Percentiles rank a stretch among this genome's conserved stretches.
phyloP scores from a whole-genome alignment of 2,113 vertebrate genomes.

The Gasterosteus aculeatus region DNA sequence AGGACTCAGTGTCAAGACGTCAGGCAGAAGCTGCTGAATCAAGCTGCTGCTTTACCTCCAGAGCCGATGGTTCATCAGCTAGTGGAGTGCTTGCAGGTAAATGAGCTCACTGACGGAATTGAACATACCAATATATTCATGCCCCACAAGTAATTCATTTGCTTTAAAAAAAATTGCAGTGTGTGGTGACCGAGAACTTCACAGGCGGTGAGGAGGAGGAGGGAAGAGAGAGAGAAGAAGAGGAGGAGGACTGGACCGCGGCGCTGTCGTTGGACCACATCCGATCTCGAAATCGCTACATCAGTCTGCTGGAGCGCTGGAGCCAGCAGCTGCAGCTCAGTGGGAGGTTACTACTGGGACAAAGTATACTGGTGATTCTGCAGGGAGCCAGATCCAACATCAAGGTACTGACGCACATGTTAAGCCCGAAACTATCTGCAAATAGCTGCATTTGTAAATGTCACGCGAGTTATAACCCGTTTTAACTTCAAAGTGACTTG shows the following conservation, averaged over 20 bases:
- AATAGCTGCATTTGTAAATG: neutral
- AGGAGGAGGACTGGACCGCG: conserved; percentile 36
- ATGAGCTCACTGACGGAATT: neutral
- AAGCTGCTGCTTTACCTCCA: conserved; percentile 38
- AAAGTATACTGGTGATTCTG: conserved; percentile 47
- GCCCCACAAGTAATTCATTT: neutral
- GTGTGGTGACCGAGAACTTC: conserved; percentile 6
- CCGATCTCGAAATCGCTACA: conserved; percentile 47
- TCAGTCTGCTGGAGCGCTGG: conserved; percentile 54
- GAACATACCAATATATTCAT: too few relatives aligned
- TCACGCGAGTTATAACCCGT: neutral
- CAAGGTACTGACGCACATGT: conserved; percentile 40
- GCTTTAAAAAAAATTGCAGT: neutral
- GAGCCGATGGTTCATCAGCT: conserved; percentile 63
- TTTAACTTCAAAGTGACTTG: neutral
- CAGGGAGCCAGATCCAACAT: conserved; percentile 46
- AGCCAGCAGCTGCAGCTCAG: conserved; percentile 53
- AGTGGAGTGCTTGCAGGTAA: conserved; percentile 50
- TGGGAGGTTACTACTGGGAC: conserved; percentile 50
- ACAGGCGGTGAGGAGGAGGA: neutral
- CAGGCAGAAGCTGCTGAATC: conserved; percentile 50
- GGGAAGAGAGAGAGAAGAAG: neutral
- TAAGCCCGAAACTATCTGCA: too few relatives aligned
- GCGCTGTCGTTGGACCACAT: conserved; percentile 61
- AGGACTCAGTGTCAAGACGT: conserved; percentile 48